Conservation (phyloP, 2,888 invertebrate genomes). For the Erebia epiphron region DNA sequence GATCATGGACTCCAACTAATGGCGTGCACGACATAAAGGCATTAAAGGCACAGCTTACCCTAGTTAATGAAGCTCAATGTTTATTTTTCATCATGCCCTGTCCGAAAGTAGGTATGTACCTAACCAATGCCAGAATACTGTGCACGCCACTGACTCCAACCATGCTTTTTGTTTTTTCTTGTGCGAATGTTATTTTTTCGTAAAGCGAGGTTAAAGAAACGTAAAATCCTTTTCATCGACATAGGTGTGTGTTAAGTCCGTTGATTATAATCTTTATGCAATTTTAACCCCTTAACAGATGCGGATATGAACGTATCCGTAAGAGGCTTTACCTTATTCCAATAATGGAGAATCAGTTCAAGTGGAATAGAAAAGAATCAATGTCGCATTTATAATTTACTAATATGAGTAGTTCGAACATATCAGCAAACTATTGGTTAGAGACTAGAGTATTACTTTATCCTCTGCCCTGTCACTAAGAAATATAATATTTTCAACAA, state of each 20-base stretch:
- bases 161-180: not conserved
- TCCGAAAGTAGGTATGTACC: too few species aligned
- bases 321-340: slow-evolving; percentile 8
- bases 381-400: slow-evolving; percentile 7
- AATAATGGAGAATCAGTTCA: slow-evolving; percentile 10
- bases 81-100: too few species aligned
- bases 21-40: too few species aligned
- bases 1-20: too few species aligned
- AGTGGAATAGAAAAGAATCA: not conserved
- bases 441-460: not conserved
- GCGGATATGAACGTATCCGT: slow-evolving; percentile 6
- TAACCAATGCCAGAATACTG: too few species aligned
- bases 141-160: not conserved
- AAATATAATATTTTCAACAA: slow-evolving; percentile 23
- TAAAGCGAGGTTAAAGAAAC: too few species aligned
- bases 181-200: not conserved
- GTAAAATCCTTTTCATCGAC: not conserved
- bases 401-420: not conserved
- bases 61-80: too few species aligned
- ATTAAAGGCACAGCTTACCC: too few species aligned
- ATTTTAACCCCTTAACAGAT: not conserved
- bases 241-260: not conserved
- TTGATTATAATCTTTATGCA: not conserved
- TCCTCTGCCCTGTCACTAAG: slow-evolving; percentile 7
- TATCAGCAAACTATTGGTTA: not conserved